A percentile compares a stretch with the other conserved stretches of the same genome.
These are phyloP conservation scores for Carollia perspicillata DNA, from an alignment of 2,113 vertebrate genomes.

Conservation along the genomic window DNA sequence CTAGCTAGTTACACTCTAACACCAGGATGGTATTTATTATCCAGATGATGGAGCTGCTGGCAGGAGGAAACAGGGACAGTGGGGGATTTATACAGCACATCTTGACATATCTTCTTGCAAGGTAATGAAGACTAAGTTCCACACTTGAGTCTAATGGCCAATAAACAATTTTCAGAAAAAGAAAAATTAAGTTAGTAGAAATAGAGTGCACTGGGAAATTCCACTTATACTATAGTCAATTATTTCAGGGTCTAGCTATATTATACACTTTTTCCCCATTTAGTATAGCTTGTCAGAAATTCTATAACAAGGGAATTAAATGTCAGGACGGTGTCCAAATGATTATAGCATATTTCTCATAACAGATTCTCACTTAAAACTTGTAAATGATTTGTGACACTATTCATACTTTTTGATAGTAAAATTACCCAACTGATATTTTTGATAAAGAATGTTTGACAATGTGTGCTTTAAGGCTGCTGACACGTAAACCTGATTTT, in stretches of 20 bases:
- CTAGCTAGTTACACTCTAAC: conserved; percentile 79
- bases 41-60: conserved; percentile 69
- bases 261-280: conserved; percentile 60
- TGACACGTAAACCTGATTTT: conserved; percentile 43
- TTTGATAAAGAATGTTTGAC: conserved; percentile 70
- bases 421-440: conserved; percentile 70
- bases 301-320: conserved; percentile 66
- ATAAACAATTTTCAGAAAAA: conserved; percentile 73
- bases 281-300: conserved; percentile 70
- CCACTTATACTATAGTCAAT: conserved; percentile 69
- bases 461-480: conserved; percentile 42
- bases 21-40: conserved; percentile 74
- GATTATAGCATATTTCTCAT: conserved; percentile 56
- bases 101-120: conserved; percentile 77
- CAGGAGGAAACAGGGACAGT: conserved; percentile 45
- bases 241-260: conserved; percentile 69
- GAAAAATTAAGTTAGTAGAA: conserved; percentile 70
- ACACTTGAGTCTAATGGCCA: conserved; percentile 73
- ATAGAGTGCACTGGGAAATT: conserved; percentile 63
- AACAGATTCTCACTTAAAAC: conserved; percentile 60
- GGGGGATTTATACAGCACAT: conserved; percentile 72
- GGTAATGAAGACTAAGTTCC: conserved; percentile 72
- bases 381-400: conserved; percentile 72
- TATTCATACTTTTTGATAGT: conserved; percentile 71
- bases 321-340: conserved; percentile 73